Conservation (phyloP, 2,888 invertebrate genomes). For the Thereva nobilitata region DNA sequence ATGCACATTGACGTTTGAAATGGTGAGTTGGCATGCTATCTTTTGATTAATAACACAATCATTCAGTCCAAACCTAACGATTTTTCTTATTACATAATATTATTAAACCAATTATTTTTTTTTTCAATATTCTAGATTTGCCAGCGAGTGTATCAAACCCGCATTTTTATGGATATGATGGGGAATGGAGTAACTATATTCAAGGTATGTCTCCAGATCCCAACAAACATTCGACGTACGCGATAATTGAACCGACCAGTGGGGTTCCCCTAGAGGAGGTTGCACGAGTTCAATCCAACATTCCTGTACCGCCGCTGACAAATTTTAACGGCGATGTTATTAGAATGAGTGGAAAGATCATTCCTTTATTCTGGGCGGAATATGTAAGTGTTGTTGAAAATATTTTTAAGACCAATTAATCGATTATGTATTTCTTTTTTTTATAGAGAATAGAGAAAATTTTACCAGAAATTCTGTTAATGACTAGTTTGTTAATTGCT, state of each 20-base stretch:
- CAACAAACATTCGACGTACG: slow-evolving; percentile 67
- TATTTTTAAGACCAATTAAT: too few species aligned
- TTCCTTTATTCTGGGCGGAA: slow-evolving; percentile 76
- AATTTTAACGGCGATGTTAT: slow-evolving; percentile 61
- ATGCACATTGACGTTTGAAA: too few species aligned
- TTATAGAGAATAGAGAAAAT: too few species aligned
- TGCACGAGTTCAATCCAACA: slow-evolving; percentile 61
- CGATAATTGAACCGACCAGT: slow-evolving; percentile 71
- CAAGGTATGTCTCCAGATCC: slow-evolving; percentile 68
- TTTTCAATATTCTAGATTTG: slow-evolving; percentile 60
- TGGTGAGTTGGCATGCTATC: too few species aligned
- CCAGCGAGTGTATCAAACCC: slow-evolving; percentile 75
- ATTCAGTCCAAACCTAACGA: too few species aligned
- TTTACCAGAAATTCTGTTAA: too few species aligned
- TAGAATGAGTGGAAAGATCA: slow-evolving; percentile 63
- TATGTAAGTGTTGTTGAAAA: slow-evolving; percentile 65
- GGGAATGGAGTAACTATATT: slow-evolving; percentile 60
- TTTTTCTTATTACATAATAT: too few species aligned
- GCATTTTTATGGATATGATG: slow-evolving; percentile 66
- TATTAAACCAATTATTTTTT: neutral
- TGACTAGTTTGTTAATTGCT: too few species aligned
- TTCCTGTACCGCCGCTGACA: slow-evolving; percentile 64
- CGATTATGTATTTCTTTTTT: too few species aligned
- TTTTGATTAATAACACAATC: too few species aligned
- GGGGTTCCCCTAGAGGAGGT: slow-evolving; percentile 68